phyloP scores from a whole-genome alignment of 2,113 vertebrate species.

The Pomatorhinus ruficollis region DNA sequence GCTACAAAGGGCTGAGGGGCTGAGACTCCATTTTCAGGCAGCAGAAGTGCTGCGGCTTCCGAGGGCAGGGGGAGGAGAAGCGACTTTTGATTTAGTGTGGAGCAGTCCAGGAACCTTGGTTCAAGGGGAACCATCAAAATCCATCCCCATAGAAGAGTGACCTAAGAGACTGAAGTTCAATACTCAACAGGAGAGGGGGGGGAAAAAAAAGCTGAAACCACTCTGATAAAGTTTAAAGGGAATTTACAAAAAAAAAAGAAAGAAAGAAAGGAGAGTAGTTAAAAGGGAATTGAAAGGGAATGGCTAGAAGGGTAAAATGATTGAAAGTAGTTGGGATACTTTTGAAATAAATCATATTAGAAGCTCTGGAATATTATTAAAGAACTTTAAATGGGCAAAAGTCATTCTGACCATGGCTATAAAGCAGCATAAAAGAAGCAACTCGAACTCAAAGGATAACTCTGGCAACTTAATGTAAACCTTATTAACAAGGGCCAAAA shows the following conservation, averaged over 20 bases:
- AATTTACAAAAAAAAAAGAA: not conserved
- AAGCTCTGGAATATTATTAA: not conserved
- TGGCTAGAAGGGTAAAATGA: not conserved
- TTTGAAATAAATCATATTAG: constrained; percentile 4
- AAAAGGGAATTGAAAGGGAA: constrained; percentile 20
- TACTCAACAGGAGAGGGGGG: not conserved
- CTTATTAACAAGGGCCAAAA: not conserved
- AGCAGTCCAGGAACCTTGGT: not conserved
- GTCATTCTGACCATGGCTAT: not conserved
- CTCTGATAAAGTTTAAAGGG: constrained; percentile 22
- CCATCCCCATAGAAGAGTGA: not conserved
- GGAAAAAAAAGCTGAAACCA: not conserved
- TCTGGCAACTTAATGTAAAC: not conserved
- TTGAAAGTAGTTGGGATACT: not conserved
- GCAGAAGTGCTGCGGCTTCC: not conserved
- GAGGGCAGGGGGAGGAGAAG: not conserved
- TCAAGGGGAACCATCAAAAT: constrained; percentile 8
- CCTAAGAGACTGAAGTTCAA: not conserved
- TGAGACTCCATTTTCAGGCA: not conserved
- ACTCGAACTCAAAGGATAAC: not conserved
- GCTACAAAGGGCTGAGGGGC: not conserved
- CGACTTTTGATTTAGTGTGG: not conserved
- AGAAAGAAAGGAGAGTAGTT: not conserved
- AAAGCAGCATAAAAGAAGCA: not conserved
- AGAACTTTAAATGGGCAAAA: constrained; percentile 14